Evolutionary conservation across 1,140 invertebrate genomes (phyloP).

Genomic region (Plectrocnemia conspersa): DNA sequence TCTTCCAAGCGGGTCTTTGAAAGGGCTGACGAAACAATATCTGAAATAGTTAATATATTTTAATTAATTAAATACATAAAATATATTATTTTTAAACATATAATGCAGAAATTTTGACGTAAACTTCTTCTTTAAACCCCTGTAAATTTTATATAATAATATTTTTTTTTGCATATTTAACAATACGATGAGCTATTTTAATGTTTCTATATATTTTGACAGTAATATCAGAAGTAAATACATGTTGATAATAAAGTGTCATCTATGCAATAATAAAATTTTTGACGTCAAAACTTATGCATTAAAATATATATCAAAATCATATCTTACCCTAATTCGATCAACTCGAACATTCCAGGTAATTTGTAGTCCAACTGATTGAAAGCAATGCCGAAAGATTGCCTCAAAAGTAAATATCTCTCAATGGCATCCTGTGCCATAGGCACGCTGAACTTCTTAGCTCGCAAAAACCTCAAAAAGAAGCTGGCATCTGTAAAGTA

Average conservation of each 20-base stretch:
- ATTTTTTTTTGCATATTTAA: neutral
- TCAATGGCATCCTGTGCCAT: slow-evolving; percentile 77
- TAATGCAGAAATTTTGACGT: no score
- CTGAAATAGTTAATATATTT: slow-evolving; percentile 37
- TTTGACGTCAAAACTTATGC: no score
- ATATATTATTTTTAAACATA: no score
- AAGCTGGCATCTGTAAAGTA: slow-evolving; percentile 74
- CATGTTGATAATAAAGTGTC: neutral
- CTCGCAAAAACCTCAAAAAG: slow-evolving; percentile 72
- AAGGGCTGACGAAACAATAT: slow-evolving; percentile 74
- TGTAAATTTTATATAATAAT: no score
- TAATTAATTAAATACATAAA: no score
- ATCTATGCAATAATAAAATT: neutral
- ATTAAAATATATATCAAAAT: neutral
- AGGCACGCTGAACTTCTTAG: slow-evolving; percentile 77
- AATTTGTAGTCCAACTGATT: slow-evolving; percentile 67
- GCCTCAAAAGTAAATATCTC: slow-evolving; percentile 73
- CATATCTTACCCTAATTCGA: slow-evolving; percentile 60
- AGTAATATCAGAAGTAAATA: neutral
- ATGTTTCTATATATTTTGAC: neutral
- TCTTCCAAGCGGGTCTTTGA: slow-evolving; percentile 69
- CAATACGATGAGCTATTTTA: neutral
- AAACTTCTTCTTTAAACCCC: no score
- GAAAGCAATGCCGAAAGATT: slow-evolving; percentile 67
- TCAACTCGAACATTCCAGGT: slow-evolving; percentile 64